Evolutionary conservation across 2,113 vertebrate species (phyloP).

Genomic region (Cavia porcellus): DNA sequence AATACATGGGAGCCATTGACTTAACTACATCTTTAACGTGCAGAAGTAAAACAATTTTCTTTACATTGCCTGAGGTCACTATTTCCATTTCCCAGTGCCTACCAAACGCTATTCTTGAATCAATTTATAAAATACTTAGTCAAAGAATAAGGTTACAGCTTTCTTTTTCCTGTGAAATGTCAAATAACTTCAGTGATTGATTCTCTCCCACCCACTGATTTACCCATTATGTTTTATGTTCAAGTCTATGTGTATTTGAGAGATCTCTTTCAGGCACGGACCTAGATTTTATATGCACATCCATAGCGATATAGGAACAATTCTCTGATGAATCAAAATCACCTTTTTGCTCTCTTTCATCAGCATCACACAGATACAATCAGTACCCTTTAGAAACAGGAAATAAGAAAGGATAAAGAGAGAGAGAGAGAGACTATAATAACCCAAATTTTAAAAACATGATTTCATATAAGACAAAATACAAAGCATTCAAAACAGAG

Average conservation of each 20-base stretch:
- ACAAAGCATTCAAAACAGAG: background rate
- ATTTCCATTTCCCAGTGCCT: background rate
- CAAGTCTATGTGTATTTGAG: background rate
- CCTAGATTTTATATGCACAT: background rate
- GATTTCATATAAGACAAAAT: conserved; percentile 34
- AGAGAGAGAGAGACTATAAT: background rate
- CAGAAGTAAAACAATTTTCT: conserved; percentile 14
- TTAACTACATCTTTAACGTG: background rate
- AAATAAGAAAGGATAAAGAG: background rate
- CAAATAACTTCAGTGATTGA: conserved; percentile 17
- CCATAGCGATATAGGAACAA: background rate
- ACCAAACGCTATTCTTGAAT: background rate
- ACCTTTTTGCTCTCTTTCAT: background rate
- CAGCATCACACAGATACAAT: background rate
- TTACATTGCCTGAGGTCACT: conserved; percentile 16
- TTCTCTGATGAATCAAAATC: background rate
- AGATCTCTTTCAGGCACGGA: background rate
- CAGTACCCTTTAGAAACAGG: background rate
- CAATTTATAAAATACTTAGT: conserved; percentile 37
- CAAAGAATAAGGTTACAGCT: background rate
- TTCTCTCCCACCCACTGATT: background rate
- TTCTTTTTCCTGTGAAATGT: conserved; percentile 11
- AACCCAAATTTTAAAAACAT: background rate
- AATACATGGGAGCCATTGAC: background rate
- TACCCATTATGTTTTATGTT: background rate